Base-by-base conservation (phyloP, 2,888 invertebrate genomes). In the Campoplex nolae region DNA sequence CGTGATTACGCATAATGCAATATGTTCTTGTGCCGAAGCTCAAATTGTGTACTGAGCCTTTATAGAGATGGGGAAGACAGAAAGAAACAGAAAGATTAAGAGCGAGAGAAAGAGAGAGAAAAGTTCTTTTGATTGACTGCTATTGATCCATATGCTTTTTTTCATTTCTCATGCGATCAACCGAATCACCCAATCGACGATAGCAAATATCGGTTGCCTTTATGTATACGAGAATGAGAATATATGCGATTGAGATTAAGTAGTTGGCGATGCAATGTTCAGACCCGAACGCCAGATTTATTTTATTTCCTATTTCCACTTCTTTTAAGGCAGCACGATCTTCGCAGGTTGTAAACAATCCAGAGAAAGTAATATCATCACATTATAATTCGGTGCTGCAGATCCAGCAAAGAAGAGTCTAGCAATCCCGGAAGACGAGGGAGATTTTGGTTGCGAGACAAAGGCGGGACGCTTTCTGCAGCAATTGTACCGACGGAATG, bases 311-410 rank as follows among this genome's bases (percentile, higher is more conserved):
- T 32, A 62, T 11, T 16, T 16, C 32, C 11, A 62, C 16, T 32
- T 32, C 32, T 62, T 62, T 32, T 16, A 62, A 62, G 32, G 28
- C 56, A 79, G 9, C 86, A 73, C 58, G 67, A 83, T 76, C 79
- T 82, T 71, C 80, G 28, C 23, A 74, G 71, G 83, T 78, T 89
- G 23, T 88, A 85, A 68, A 85, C 86, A 88, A 89, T 89, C 62
- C 70, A 85, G 88, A 87, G 88, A 89, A 89, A 88, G 88, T 87
- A 68, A 81, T 51, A 81, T 88, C 86, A 88, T 87, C 88, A 74
- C 85, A 83, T 85, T 87, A 88, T 88, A 88, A 88, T 89, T 88
- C 78, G 62, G 75, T 79, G 79, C 82, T 70, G 79, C 51, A 45
- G 56, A 70, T 62, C 82, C 84, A n/a, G n/a, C n/a, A 79, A 85